phyloP scores from a whole-genome alignment of 2,113 vertebrate species.

The Sminthopsis crassicaudata region DNA sequence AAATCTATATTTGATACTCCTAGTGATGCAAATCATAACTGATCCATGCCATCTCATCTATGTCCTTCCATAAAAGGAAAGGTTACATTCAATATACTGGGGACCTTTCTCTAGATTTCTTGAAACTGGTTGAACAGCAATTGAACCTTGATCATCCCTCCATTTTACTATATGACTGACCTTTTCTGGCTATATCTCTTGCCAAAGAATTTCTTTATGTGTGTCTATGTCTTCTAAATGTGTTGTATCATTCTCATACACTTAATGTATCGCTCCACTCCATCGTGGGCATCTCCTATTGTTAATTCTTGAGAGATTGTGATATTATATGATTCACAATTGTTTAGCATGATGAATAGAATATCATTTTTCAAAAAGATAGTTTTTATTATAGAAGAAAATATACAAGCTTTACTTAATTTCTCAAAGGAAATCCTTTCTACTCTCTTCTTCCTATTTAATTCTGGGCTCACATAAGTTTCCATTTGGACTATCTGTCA shows the following conservation, averaged over 20 bases:
- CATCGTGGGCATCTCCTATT: neutral
- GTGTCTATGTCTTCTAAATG: neutral
- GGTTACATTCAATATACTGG: neutral
- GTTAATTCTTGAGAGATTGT: neutral
- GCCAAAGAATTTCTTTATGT: neutral
- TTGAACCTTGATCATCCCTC: neutral
- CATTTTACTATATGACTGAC: neutral
- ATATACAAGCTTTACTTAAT: neutral
- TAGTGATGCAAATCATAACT: neutral
- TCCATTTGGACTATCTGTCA: neutral
- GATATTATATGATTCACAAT: neutral
- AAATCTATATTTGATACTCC: neutral
- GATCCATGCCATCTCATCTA: neutral
- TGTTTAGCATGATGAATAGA: neutral
- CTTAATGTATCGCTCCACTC: neutral
- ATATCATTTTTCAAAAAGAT: neutral
- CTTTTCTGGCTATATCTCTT: neutral
- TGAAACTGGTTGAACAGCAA: neutral
- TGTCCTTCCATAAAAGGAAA: neutral
- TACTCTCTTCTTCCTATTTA: neutral
- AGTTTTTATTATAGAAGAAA: neutral
- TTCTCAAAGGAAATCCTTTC: neutral
- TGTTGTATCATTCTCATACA: neutral
- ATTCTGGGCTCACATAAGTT: neutral
- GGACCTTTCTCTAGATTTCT: neutral